Conservation (phyloP, 2,113 vertebrate species). For the Paraplagusia blochii region DNA sequence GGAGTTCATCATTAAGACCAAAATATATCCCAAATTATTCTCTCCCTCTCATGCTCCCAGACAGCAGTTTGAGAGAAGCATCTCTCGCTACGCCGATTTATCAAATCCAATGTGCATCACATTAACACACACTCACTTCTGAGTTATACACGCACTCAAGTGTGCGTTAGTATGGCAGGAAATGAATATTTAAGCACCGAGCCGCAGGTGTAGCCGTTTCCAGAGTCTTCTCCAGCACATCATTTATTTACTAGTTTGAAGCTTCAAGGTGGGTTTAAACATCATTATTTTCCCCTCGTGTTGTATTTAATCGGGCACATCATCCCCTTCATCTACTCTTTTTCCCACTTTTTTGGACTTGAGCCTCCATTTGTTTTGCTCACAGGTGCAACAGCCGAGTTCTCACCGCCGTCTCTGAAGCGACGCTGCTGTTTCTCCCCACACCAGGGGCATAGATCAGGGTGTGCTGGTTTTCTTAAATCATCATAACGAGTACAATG, state of each 20-base stretch:
- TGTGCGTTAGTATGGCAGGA: constrained; percentile 61
- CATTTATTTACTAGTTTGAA: constrained; percentile 72
- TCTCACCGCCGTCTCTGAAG: constrained; percentile 13
- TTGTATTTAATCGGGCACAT: constrained; percentile 66
- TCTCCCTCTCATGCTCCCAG: constrained; percentile 15
- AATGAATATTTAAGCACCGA: constrained; percentile 70
- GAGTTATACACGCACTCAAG: constrained; percentile 27
- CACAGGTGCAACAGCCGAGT: constrained; percentile 32
- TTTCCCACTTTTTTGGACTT: constrained; percentile 10
- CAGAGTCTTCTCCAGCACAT: constrained; percentile 60
- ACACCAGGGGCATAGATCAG: constrained; percentile 19
- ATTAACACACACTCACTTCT: constrained; percentile 20
- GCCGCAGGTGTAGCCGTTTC: constrained; percentile 70
- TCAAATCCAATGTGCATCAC: constrained; percentile 38
- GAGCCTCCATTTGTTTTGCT: constrained; percentile 30
- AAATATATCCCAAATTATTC: constrained; percentile 41
- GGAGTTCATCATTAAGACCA: constrained; percentile 50
- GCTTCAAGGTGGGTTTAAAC: constrained; percentile 74
- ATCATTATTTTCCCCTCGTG: constrained; percentile 64
- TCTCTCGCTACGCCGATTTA: constrained; percentile 3
- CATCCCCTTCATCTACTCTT: constrained; percentile 34
- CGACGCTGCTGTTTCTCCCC: constrained; percentile 6
- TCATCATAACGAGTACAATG: background rate
- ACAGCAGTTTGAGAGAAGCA: constrained; percentile 25
- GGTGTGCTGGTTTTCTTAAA: constrained; percentile 24